phyloP scores from a whole-genome alignment of 2,888 invertebrate genomes.

The Parnassius apollo region DNA sequence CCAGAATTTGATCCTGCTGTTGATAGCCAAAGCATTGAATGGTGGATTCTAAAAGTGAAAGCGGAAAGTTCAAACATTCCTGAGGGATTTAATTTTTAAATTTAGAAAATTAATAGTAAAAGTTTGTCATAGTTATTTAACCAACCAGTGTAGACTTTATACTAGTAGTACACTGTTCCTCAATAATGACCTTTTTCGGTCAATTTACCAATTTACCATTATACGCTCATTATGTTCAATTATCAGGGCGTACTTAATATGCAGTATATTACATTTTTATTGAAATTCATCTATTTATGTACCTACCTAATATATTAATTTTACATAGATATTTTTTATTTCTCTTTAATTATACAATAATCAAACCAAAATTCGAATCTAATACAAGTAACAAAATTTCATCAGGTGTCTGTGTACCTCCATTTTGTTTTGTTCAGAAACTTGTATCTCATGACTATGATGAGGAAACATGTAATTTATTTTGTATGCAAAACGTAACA shows the following conservation, averaged over 20 bases:
- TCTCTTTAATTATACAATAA: no score
- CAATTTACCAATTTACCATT: neutral
- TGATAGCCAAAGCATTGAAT: no score
- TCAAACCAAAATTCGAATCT: no score
- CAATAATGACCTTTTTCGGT: neutral
- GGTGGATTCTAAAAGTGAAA: neutral
- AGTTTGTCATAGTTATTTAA: neutral
- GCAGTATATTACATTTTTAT: neutral
- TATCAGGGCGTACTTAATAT: neutral
- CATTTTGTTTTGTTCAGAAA: conserved; percentile 27
- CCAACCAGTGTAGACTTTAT: neutral
- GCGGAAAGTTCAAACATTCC: neutral
- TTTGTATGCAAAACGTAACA: no score
- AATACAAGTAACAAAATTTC: no score
- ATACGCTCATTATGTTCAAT: neutral
- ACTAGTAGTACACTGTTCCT: neutral
- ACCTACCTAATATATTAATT: no score
- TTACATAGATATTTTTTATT: no score
- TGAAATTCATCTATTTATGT: neutral
- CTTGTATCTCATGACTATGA: conserved; percentile 29
- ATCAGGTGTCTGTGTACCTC: no score
- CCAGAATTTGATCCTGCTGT: no score
- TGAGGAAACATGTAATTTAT: no score
- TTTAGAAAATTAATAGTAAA: neutral
- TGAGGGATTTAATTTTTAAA: neutral